Evolutionary conservation across 2,113 vertebrate genomes (phyloP).

Genomic region (Zosterops japonicus): DNA sequence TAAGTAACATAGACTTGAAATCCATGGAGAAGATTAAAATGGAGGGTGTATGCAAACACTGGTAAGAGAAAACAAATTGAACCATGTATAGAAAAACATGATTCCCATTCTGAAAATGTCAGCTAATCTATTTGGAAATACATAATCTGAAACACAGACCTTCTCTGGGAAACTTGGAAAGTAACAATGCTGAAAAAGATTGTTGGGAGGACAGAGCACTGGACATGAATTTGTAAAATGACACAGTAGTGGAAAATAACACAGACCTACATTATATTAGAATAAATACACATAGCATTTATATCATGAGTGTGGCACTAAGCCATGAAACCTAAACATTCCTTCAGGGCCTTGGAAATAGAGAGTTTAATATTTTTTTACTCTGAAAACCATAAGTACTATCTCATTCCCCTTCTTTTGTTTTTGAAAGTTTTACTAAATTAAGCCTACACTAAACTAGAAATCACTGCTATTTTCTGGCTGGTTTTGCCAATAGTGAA

Average conservation of each 20-base stretch:
- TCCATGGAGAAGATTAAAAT: neutral
- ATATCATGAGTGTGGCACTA: neutral
- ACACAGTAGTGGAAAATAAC: conserved; percentile 6
- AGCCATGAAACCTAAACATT: neutral
- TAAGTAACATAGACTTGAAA: neutral
- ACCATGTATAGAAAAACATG: neutral
- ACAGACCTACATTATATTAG: neutral
- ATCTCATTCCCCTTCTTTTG: neutral
- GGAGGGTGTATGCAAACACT: neutral
- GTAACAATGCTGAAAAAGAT: neutral
- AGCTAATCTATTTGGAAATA: neutral
- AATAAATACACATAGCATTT: neutral
- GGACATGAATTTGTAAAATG: neutral
- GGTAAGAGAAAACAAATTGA: conserved; percentile 3
- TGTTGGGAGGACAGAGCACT: neutral
- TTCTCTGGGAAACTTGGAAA: conserved; percentile 31
- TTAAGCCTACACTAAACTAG: neutral
- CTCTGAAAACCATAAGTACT: neutral
- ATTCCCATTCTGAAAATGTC: neutral
- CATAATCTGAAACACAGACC: conserved; percentile 9
- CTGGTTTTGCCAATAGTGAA: neutral
- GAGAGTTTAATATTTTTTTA: neutral
- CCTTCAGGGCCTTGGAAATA: neutral
- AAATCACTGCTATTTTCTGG: neutral
- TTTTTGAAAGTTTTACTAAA: neutral